Conservation (phyloP, 2,888 invertebrate genomes). For the Ormyrus labotus region DNA sequence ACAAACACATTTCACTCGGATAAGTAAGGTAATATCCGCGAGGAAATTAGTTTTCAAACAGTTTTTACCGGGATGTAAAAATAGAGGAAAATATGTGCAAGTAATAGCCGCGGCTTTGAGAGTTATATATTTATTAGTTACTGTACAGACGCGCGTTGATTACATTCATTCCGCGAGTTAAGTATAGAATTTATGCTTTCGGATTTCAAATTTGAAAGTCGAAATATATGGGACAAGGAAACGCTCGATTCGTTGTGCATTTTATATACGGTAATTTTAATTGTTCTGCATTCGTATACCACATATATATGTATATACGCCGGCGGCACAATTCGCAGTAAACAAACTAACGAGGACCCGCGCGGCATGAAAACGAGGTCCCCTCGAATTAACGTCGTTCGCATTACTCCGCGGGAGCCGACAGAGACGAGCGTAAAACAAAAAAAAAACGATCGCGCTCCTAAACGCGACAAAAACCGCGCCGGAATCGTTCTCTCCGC, state of each 20-base stretch:
- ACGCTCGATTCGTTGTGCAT: too few relatives aligned
- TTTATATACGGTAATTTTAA: too few relatives aligned
- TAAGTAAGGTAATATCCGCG: constrained; percentile 15
- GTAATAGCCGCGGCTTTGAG: too few relatives aligned
- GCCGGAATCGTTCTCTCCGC: too few relatives aligned
- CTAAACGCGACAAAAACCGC: background rate
- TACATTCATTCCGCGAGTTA: background rate
- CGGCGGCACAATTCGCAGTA: too few relatives aligned
- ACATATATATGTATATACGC: too few relatives aligned
- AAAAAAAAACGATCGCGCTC: constrained; percentile 4
- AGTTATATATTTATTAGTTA: constrained; percentile 11
- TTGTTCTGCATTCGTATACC: too few relatives aligned
- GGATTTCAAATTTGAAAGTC: background rate
- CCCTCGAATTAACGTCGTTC: too few relatives aligned
- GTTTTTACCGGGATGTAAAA: background rate
- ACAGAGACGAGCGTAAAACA: background rate
- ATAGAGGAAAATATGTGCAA: too few relatives aligned
- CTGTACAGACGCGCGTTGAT: constrained; percentile 6
- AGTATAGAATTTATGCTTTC: constrained; percentile 17
- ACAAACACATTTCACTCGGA: background rate
- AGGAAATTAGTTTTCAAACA: constrained; percentile 24
- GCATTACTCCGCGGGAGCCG: background rate
- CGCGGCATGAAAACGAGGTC: too few relatives aligned
- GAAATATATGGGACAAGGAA: too few relatives aligned
- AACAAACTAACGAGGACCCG: too few relatives aligned